These are phyloP conservation scores for Otocyon megalotis DNA, from an alignment of 2,113 vertebrate genomes.

Conservation along the genomic window DNA sequence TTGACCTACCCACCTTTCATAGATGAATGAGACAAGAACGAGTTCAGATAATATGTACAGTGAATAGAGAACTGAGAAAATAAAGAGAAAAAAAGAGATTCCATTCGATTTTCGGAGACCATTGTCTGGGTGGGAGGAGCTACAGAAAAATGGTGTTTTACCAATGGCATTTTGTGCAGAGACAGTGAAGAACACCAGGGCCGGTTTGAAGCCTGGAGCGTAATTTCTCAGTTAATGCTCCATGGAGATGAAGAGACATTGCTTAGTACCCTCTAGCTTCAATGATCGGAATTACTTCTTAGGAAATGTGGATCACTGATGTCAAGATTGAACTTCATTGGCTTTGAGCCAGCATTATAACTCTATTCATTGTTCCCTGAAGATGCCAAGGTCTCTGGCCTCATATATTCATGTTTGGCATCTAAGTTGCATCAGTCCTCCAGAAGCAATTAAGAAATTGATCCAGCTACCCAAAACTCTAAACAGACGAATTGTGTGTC, in stretches of 20 bases:
- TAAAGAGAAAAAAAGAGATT: background rate
- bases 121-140: background rate
- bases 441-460: slow-evolving; percentile 33
- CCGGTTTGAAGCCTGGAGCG: background rate
- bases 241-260: background rate
- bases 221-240: background rate
- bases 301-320: background rate
- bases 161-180: background rate
- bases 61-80: background rate
- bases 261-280: background rate
- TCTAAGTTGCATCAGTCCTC: background rate
- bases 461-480: background rate
- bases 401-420: background rate
- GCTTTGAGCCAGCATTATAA: background rate
- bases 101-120: background rate
- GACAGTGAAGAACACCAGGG: too few relatives aligned
- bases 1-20: slow-evolving; percentile 54
- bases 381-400: background rate
- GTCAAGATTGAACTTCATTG: background rate
- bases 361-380: background rate
- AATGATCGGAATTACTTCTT: background rate
- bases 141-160: background rate
- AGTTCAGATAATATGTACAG: slow-evolving; percentile 37
- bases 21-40: background rate
- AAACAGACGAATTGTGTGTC: background rate